A percentile compares a stretch with the other conserved stretches of the same genome.
Evolutionary conservation across 2,888 invertebrate genomes (phyloP).

Genomic region (Stenoptilia bipunctidactyla): DNA sequence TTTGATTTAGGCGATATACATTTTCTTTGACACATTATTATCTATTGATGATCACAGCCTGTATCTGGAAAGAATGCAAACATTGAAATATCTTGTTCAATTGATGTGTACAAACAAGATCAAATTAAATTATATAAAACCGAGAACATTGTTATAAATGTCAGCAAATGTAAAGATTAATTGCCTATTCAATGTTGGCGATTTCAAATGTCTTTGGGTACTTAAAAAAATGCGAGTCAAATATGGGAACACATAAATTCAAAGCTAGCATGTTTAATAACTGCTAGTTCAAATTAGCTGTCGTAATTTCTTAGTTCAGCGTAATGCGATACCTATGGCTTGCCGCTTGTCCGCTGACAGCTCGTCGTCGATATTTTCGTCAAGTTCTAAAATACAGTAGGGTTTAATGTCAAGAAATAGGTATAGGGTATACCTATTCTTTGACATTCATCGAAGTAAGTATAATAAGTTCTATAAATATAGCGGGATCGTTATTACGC

Average conservation of each 20-base stretch:
- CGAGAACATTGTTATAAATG: background rate
- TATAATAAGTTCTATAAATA: too few relatives aligned
- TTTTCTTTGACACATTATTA: background rate
- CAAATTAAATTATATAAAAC: background rate
- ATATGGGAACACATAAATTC: background rate
- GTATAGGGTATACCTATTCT: too few relatives aligned
- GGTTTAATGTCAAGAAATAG: too few relatives aligned
- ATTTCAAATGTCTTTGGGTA: too few relatives aligned
- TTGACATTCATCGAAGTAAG: too few relatives aligned
- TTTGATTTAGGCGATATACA: background rate
- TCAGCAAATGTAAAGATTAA: background rate
- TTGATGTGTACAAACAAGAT: background rate
- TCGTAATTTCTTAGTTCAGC: conserved; percentile 37
- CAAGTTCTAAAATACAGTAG: conserved; percentile 22
- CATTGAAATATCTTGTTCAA: background rate
- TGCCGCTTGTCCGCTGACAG: conserved; percentile 44
- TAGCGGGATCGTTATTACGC: too few relatives aligned
- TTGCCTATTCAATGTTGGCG: too few relatives aligned
- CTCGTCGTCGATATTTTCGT: conserved; percentile 53
- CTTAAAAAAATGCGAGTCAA: conserved; percentile 12
- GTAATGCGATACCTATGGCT: conserved; percentile 42
- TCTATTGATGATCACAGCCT: background rate
- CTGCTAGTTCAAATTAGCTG: conserved; percentile 30
- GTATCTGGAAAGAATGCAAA: background rate
- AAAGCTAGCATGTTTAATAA: conserved; percentile 13